A percentile compares a stretch with the other conserved stretches of the same genome.
These are phyloP conservation scores for Cardiocondyla obscurior DNA, from an alignment of 1,140 invertebrate genomes.

Conservation along the genomic window DNA sequence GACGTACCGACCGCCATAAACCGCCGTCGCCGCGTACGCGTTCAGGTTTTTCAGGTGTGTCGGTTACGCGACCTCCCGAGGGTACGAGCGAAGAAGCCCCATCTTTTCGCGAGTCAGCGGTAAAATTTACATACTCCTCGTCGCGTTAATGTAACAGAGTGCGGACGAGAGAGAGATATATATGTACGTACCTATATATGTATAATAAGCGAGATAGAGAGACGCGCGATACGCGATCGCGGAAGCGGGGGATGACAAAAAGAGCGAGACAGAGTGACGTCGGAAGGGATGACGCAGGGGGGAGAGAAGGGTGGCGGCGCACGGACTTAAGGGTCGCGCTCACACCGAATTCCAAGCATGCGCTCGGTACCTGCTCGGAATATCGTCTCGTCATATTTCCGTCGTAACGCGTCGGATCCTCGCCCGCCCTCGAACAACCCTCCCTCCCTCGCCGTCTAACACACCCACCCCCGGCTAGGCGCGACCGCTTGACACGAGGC, in stretches of 20 bases:
- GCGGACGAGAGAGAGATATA: not conserved
- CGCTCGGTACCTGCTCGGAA: conserved; percentile 74
- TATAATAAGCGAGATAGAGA: not conserved
- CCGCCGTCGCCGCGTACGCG: not conserved
- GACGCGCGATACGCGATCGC: not conserved
- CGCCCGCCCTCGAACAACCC: not conserved
- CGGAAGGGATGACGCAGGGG: not conserved
- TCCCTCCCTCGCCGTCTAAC: not conserved
- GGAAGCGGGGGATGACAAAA: not conserved
- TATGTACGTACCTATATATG: no score
- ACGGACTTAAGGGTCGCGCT: conserved; percentile 65
- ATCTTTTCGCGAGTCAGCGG: conserved; percentile 37
- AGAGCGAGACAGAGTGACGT: not conserved
- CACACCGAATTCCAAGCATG: conserved; percentile 68
- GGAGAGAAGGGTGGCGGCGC: not conserved
- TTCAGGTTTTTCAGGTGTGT: conserved; percentile 41
- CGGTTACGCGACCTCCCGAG: conserved; percentile 14
- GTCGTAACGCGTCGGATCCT: conserved; percentile 38
- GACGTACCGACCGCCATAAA: conserved; percentile 58
- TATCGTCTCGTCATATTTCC: conserved; percentile 76
- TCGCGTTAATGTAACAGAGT: conserved; percentile 35
- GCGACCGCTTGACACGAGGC: conserved; percentile 63
- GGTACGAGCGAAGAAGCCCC: conserved; percentile 45
- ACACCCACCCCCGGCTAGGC: not conserved
- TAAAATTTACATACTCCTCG: conserved; percentile 61